Evolutionary conservation across 2,888 invertebrate species (phyloP), one percentile per base, ranked within the genome.

Genomic region (Epicampocera succincta): DNA sequence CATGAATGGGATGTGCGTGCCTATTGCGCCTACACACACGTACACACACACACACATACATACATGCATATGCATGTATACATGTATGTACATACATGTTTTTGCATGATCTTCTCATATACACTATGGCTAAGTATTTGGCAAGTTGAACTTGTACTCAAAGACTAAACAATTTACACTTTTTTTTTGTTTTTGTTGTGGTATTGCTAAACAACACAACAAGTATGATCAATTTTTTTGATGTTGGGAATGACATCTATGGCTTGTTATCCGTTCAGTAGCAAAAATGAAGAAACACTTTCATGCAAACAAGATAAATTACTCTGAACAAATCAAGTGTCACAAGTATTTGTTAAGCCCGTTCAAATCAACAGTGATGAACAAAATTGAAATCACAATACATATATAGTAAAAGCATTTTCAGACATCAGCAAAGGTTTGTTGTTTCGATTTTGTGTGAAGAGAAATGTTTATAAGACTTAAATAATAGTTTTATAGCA

Each of bases 161-260:
- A 13, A 65, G 17, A 33, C 46, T 40, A 76, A 69, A 68, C n/a
- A 17, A 63, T 54, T 29, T 58, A 58, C 40, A n/a, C n/a, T n/a
- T n/a, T n/a, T n/a, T 40, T 56, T 25, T 66, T 75, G 25, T 58
- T 65, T 21, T 42, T n/a, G 60, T 56, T 63, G 69, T 56, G 54
- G 69, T 63, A 63, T 48, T 71, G 61, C 38, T n/a, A 56, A 68
- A 68, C 56, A 29, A 25, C 63, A 54, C 52, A 46, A 65, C 78
- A 72, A 65, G 72, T 71, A 72, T 78, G 72, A 78, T 58, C 71
- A 72, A 69, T 19, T 12, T 54, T 65, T 42, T 73, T 52, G 25
- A 50, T 71, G 65, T 71, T 60, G 65, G 33, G 42, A 58, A 44
- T 78, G 78, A 72, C 48, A 60, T 65, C 40, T 50, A 42, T 50